Conservation (phyloP, 2,888 invertebrate genomes). For the Acrocera orbiculus region DNA sequence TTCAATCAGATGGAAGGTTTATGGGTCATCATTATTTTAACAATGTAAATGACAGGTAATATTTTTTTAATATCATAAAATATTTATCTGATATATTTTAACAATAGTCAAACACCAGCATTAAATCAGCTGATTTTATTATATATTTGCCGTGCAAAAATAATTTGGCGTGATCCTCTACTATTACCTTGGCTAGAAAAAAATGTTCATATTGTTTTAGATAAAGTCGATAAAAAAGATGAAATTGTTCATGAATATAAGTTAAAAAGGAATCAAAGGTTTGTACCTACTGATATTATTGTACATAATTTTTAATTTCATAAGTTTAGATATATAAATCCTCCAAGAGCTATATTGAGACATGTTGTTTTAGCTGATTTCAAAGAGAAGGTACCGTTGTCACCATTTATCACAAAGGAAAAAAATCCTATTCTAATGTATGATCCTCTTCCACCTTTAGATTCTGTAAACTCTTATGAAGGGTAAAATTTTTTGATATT, state of each 20-base stretch:
- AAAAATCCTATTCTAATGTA: constrained; percentile 43
- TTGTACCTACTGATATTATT: constrained; percentile 28
- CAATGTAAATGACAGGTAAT: constrained; percentile 13
- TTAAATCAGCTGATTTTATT: constrained; percentile 51
- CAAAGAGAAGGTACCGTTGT: constrained; percentile 33
- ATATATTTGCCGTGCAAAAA: constrained; percentile 54
- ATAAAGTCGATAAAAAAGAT: constrained; percentile 44
- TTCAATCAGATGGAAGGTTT: constrained; percentile 49
- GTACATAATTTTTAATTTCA: not conserved
- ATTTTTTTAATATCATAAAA: too few relatives aligned
- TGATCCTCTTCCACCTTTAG: constrained; percentile 62
- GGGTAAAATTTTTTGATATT: constrained; percentile 21
- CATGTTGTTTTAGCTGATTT: constrained; percentile 32
- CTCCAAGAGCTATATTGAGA: constrained; percentile 27
- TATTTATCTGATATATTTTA: too few relatives aligned
- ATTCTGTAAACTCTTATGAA: constrained; percentile 54
- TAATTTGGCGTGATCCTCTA: constrained; percentile 62
- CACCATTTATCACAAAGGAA: constrained; percentile 26
- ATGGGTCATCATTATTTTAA: constrained; percentile 33
- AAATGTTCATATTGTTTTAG: constrained; percentile 46
- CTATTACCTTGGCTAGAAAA: constrained; percentile 59
- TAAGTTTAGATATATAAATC: constrained; percentile 21
- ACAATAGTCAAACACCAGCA: constrained; percentile 39
- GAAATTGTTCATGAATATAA: constrained; percentile 41
- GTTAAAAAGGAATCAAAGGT: constrained; percentile 41